Evolutionary conservation across 2,888 invertebrate species (phyloP).

Genomic region (Melanostoma mellinum): DNA sequence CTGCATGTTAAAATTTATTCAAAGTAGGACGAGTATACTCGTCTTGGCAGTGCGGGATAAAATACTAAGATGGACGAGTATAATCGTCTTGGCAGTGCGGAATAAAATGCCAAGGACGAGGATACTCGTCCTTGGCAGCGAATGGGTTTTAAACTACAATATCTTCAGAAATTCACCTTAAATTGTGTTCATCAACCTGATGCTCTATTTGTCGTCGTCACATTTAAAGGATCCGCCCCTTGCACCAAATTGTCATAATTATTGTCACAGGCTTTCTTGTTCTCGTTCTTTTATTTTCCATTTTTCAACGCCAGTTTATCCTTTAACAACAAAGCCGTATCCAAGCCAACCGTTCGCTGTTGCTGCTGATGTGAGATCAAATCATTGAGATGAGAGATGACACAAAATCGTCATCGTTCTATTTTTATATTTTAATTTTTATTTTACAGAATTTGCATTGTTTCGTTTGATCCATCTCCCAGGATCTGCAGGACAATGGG

Average conservation of each 20-base stretch:
- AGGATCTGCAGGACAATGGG: constrained; percentile 55
- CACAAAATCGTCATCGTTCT: constrained; percentile 51
- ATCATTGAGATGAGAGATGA: constrained; percentile 2
- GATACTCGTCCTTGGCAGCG: no score
- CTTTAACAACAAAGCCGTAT: constrained; percentile 51
- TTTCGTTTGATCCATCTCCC: constrained; percentile 64
- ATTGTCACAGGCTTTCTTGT: constrained; percentile 50
- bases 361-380: constrained; percentile 26
- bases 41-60: no score
- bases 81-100: no score
- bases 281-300: constrained; percentile 23
- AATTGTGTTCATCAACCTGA: constrained; percentile 29
- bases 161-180: constrained; percentile 2
- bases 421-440: constrained; percentile 46
- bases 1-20: no score
- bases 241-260: constrained; percentile 63
- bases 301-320: neutral
- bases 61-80: no score
- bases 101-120: no score
- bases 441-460: constrained; percentile 57
- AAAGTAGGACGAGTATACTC: no score
- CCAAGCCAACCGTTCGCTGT: constrained; percentile 4
- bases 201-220: constrained; percentile 34
- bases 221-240: constrained; percentile 43
- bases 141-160: no score